A percentile compares a stretch with the other conserved stretches of the same genome.
phyloP scores from a whole-genome alignment of 2,797 vertebrate genomes.

The Sebastes nivosus region DNA sequence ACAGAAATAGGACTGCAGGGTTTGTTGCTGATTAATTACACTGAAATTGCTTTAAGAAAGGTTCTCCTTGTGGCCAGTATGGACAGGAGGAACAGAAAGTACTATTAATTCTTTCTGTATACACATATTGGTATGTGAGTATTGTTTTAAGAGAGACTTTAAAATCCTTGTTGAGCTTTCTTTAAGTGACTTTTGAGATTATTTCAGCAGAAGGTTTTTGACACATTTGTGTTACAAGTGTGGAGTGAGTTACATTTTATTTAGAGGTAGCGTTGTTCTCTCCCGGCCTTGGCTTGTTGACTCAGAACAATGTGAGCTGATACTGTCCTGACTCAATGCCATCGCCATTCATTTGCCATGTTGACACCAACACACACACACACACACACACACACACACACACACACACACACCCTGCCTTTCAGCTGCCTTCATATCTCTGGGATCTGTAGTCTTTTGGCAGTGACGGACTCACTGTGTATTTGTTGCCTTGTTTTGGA shows the following conservation, averaged over 20 bases:
- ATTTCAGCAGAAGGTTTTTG: neutral
- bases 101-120: neutral
- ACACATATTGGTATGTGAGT: neutral
- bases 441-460: conserved; percentile 62
- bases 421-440: conserved; percentile 55
- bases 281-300: neutral
- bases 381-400: neutral
- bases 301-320: neutral
- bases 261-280: neutral
- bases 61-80: neutral
- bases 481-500: conserved; percentile 63
- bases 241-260: conserved; percentile 15
- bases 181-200: neutral
- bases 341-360: conserved; percentile 2
- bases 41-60: neutral
- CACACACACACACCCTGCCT: neutral
- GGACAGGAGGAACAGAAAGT: neutral
- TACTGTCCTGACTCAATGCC: conserved; percentile 12
- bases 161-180: neutral
- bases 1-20: neutral
- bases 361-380: neutral
- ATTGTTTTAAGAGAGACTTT: neutral
- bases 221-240: neutral
- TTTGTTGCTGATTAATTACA: neutral
- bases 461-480: conserved; percentile 21